Base-by-base conservation (phyloP, 64 coral and sea anemone genomes). In the Montipora efflorescens region DNA sequence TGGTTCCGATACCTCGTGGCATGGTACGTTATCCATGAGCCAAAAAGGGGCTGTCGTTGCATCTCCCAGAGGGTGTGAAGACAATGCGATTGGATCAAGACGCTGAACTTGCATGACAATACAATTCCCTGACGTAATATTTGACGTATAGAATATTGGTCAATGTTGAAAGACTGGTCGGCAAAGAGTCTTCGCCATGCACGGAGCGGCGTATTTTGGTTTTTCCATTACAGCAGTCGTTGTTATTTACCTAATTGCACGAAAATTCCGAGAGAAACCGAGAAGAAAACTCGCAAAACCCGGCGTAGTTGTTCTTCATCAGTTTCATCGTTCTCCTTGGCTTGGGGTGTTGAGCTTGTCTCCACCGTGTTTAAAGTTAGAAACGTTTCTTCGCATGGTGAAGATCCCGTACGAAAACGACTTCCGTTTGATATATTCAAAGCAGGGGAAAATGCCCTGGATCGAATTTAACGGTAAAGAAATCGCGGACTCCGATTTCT, bases 401-500 rank as follows among this genome's bases (percentile, higher is more conserved):
- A 84, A 92, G 70, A 84, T 92, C 13, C 90, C 90, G 49, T 92
- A 85, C n/a, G 72, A 76, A 59, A 75, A 57, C 16, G 90, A 84
- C 53, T 76, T 59, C 51, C 9, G 62, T 5, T 46, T 48, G 0
- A 85, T 84, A 15, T 61, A 25, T 43, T 92, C 90, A 11, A 92
- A 72, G 67, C 84, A 92, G 50, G 90, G 90, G 0, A 92, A 92
- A 82, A 19, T 76, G 4, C 67, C 82, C 5, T 85, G 58, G 58
- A 85, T 85, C 59, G 67, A 85, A 9, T 66, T 68, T 5, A 85
- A 85, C 16, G 82, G 59, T 2, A 59, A 75, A 87, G 11, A 73
- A 72, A 76, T 95, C 70, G 88, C 81, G 8, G 88, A 95, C 21
- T 95, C 93, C 0, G 87, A 95, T 49, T 91, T 95, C 48, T 85